Conservation (phyloP, 2,888 invertebrate genomes). For the Maniola hyperantus region DNA sequence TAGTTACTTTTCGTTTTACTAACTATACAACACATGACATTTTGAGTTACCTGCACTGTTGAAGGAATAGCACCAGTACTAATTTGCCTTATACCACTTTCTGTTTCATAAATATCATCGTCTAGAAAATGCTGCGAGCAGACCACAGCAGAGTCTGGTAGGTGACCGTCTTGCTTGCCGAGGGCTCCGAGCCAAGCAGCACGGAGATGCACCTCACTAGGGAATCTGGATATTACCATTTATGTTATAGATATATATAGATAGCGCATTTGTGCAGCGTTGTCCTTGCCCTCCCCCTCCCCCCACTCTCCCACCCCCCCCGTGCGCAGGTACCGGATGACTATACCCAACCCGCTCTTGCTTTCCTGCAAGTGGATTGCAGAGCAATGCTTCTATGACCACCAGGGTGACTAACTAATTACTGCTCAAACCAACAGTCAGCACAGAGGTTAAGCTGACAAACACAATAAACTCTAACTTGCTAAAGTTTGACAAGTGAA, state of each 20-base stretch:
- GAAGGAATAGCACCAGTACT: not conserved
- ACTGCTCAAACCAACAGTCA: too few species aligned
- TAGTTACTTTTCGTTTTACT: not conserved
- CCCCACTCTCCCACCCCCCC: not conserved
- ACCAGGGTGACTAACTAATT: not conserved
- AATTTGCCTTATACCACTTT: not conserved
- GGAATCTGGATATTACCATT: not conserved
- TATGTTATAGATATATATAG: not conserved
- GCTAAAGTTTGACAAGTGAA: too few species aligned
- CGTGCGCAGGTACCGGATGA: too few species aligned
- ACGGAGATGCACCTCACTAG: not conserved
- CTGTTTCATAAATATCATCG: not conserved
- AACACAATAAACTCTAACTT: too few species aligned
- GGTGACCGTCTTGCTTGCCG: not conserved
- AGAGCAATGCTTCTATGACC: not conserved
- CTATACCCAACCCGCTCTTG: too few species aligned
- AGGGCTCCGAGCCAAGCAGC: constrained; percentile 13
- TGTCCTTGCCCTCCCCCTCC: too few species aligned
- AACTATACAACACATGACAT: not conserved
- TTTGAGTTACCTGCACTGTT: not conserved
- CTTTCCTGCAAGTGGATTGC: too few species aligned
- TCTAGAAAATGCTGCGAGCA: constrained; percentile 6
- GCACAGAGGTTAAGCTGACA: too few species aligned
- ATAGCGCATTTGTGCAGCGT: too few species aligned
- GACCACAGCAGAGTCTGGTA: not conserved